phyloP scores from a whole-genome alignment of 2,888 invertebrate species.

The Ptilodon capucinus region DNA sequence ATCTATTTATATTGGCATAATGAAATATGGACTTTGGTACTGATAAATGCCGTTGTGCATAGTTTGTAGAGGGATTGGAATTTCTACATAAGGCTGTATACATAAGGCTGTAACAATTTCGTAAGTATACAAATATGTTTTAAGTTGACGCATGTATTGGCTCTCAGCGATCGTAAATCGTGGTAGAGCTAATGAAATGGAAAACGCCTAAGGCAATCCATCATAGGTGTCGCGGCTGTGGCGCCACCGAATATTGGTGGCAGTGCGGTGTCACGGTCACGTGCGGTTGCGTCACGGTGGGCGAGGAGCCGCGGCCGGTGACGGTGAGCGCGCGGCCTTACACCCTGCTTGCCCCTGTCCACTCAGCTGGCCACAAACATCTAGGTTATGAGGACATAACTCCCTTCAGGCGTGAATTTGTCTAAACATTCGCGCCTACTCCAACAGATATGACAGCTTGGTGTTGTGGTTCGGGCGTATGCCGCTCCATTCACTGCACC shows the following conservation, averaged over 20 bases:
- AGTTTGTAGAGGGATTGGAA: constrained; percentile 8
- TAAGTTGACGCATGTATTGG: too few species aligned
- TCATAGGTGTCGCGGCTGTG: constrained; percentile 53
- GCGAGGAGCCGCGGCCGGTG: constrained; percentile 26
- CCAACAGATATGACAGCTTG: neutral
- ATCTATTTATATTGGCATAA: too few species aligned
- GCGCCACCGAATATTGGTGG: constrained; percentile 43
- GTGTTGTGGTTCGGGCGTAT: too few species aligned
- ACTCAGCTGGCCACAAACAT: constrained; percentile 47
- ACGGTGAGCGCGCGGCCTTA: constrained; percentile 38
- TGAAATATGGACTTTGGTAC: too few species aligned
- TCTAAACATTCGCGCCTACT: constrained; percentile 15
- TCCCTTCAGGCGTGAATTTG: constrained; percentile 27
- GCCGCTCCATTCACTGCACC: too few species aligned
- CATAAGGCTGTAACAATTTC: too few species aligned
- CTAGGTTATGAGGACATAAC: constrained; percentile 44
- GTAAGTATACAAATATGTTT: too few species aligned
- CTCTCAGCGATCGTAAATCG: too few species aligned
- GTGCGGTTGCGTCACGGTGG: constrained; percentile 64
- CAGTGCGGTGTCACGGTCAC: constrained; percentile 68
- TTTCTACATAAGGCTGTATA: constrained; percentile 24
- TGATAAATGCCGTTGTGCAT: too few species aligned
- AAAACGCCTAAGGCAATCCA: constrained; percentile 47
- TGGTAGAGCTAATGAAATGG: too few species aligned
- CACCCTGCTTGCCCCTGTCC: constrained; percentile 50